A percentile compares a stretch with the other conserved stretches of the same genome.
Conservation (phyloP, 2,113 vertebrate genomes). For the Otolemur garnettii region DNA sequence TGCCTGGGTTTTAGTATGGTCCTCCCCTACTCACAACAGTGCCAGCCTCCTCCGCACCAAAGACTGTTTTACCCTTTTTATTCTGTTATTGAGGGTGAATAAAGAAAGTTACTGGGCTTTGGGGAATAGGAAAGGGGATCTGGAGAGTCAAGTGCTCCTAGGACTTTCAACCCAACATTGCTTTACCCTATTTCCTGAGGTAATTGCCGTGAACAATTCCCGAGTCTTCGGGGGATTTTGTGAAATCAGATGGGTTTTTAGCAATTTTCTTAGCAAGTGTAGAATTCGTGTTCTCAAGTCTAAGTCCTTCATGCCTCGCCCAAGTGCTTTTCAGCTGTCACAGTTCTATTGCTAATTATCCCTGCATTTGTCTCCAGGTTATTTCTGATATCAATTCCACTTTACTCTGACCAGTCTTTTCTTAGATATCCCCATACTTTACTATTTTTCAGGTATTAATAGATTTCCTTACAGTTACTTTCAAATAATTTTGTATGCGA, state of each 20-base stretch:
- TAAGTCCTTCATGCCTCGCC: background rate
- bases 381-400: background rate
- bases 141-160: background rate
- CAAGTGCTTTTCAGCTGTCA: background rate
- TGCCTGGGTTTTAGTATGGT: background rate
- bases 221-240: background rate
- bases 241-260: background rate
- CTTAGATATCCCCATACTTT: background rate
- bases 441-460: slow-evolving; percentile 10
- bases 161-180: background rate
- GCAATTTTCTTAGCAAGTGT: background rate
- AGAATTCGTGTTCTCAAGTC: background rate
- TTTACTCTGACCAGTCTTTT: background rate
- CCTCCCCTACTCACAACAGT: background rate
- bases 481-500: slow-evolving; percentile 50
- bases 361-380: background rate
- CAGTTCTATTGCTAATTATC: background rate
- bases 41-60: background rate
- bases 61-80: background rate
- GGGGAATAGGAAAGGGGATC: background rate
- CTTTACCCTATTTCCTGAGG: background rate
- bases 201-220: background rate
- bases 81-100: background rate
- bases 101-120: background rate
- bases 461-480: slow-evolving; percentile 20